Evolutionary conservation across 1,140 invertebrate species (phyloP), one percentile per base, ranked within the genome.

Genomic region (Heliconius eleuchia): DNA sequence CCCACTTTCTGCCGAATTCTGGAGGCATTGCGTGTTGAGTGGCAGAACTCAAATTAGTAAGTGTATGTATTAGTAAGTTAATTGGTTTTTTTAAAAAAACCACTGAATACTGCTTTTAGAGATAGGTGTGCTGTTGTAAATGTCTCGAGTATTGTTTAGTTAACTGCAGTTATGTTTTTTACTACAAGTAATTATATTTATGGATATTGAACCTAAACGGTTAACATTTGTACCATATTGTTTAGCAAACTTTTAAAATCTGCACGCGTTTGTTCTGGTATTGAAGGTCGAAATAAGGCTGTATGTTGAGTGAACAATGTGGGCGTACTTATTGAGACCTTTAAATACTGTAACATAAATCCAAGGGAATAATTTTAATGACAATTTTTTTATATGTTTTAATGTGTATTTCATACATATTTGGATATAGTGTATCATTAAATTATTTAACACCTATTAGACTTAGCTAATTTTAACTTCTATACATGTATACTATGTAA

Each of bases 241-340:
- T 66, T 66, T n/a, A 30, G 60, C 60, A 4, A 11, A 72, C 71
- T 72, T 72, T 72, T 72, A 19, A 71, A 84, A 84, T 84, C 74
- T 19, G 74, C 78, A 74, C 74, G 78, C 74, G 77, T 80, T 73
- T 78, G 78, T 83, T 79, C 57, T 80, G 76, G 80, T 75, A 83
- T 78, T 81, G 84, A 86, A 86, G 85, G 85, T 86, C 80, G 70
- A 77, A 76, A 77, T 80, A 73, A 77, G 50, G 75, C 75, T 80
- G 75, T 50, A 77, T 37, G 50, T 77, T 78, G 71, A 74, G 73
- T 42, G 70, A 71, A 50, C 46, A 46, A 80, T 77, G 80, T 81
- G 74, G 80, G 80, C 77, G 77, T 74, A 78, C 57, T 75, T 37
- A 39, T 76, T 81, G 23, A 78, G 73, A 76, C 77, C 76, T 81